Base-by-base conservation (phyloP, 2,888 invertebrate species). In the Thyatira batis region DNA sequence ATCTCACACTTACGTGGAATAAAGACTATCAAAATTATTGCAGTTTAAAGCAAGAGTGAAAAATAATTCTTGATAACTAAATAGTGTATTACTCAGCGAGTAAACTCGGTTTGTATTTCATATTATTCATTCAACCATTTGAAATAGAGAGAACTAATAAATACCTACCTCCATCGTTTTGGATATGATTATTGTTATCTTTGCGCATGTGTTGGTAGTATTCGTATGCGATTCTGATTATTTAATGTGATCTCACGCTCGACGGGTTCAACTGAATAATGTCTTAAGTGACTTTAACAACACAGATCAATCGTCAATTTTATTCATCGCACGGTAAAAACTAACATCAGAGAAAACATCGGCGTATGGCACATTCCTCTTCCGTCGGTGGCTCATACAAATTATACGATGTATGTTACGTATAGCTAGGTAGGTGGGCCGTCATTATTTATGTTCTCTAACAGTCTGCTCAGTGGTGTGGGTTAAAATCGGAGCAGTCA, bases 391-490 rank as follows among this genome's bases (percentile, higher is more conserved):
- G 87, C 80, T 87, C 85, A 85, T 87, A 91, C 91, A 89, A 89
- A 91, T 91, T 89, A 88, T 89, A 89, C 90, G 85, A 86, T 79
- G 81, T 82, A 80, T 86, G 85, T 85, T 89, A 87, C 84, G 88
- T 89, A 87, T 89, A 88, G 87, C 82, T 90, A 85, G 88, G 89
- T 91, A 89, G 91, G 88, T 89, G 86, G 89, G 89, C 84, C 86
- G 89, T 91, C 91, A 92, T 92, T 92, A 92, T 92, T 91, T 92
- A 92, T 92, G 91, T 90, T 91, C 90, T 90, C 90, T 90, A 90
- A 90, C 91, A 89, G 86, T 84, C 85, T 78, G 76, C 80, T 82
- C 78, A 76, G 80, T 88, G 84, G 91, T 91, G 90, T 90, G 91
- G 79, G 91, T 91, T 91, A 89, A 90, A 91, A 92, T 92, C 91